Conservation (phyloP, 2,113 vertebrate genomes). For the Syngnathus typhle region DNA sequence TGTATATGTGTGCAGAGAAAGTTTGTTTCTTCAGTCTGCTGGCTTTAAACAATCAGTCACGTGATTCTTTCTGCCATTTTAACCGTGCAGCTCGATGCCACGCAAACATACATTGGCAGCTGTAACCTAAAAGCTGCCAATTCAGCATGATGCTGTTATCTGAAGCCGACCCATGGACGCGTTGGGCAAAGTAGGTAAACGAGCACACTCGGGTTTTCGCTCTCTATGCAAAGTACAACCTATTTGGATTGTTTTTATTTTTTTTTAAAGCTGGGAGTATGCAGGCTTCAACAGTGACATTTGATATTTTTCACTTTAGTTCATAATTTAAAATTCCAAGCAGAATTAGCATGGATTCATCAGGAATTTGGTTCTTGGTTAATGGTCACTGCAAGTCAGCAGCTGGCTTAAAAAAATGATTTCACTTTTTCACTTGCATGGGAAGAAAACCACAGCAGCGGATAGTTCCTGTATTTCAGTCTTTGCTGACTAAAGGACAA, state of each 20-base stretch:
- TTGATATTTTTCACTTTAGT: neutral
- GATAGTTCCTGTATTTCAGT: constrained; percentile 2
- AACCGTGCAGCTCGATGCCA: constrained; percentile 19
- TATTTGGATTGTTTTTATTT: neutral
- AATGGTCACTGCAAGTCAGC: constrained; percentile 13
- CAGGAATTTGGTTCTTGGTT: constrained; percentile 12
- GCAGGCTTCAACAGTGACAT: neutral
- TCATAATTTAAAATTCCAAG: constrained; percentile 2
- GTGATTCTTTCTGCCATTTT: constrained; percentile 1
- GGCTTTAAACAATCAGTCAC: constrained; percentile 9
- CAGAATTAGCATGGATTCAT: neutral
- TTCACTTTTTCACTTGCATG: constrained; percentile 1
- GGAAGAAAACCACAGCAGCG: neutral
- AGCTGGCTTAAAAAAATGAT: constrained; percentile 6
- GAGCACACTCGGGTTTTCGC: constrained; percentile 13
- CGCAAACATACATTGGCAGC: constrained; percentile 8
- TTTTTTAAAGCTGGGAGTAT: neutral
- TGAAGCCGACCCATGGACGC: constrained; percentile 14
- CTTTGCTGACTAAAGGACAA: constrained; percentile 15
- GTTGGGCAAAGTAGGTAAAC: constrained; percentile 19
- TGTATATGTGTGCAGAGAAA: neutral
- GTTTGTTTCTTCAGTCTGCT: neutral
- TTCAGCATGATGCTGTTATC: constrained; percentile 14
- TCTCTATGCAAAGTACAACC: neutral
- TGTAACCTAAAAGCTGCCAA: constrained; percentile 11